Conservation (phyloP, 2,888 invertebrate species). For the Erannis defoliaria region DNA sequence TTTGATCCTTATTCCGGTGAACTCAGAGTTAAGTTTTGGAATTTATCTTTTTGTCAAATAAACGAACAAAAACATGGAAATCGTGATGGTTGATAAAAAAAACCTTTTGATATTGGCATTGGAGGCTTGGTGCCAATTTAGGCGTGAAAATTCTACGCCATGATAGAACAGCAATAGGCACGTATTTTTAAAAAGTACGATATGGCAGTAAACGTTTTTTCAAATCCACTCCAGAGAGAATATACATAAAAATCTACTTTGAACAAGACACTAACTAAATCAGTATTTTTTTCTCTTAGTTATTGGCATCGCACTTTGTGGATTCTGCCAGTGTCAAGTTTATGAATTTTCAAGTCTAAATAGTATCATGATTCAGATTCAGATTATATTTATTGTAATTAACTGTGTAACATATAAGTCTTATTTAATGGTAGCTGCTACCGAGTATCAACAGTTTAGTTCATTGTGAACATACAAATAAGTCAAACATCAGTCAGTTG, state of each 20-base stretch:
- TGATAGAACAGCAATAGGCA: constrained; percentile 3
- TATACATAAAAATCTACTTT: background rate
- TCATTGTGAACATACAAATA: no score
- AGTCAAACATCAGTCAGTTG: no score
- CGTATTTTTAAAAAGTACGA: background rate
- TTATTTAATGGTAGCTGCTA: no score
- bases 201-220: background rate
- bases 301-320: no score
- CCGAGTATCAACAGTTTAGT: no score
- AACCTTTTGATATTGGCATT: constrained; percentile 82
- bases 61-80: constrained; percentile 78
- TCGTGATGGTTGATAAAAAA: constrained; percentile 78
- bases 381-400: no score
- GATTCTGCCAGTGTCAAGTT: no score
- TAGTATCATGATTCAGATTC: no score
- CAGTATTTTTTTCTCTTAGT: no score
- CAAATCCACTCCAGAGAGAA: no score
- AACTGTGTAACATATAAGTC: no score
- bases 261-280: background rate
- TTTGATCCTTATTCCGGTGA: constrained; percentile 52
- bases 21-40: constrained; percentile 53
- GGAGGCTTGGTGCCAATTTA: constrained; percentile 71
- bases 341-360: no score
- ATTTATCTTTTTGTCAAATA: constrained; percentile 80
- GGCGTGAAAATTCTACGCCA: constrained; percentile 67